phyloP scores from a whole-genome alignment of 2,888 invertebrate genomes.

The Dexiosoma caninum region DNA sequence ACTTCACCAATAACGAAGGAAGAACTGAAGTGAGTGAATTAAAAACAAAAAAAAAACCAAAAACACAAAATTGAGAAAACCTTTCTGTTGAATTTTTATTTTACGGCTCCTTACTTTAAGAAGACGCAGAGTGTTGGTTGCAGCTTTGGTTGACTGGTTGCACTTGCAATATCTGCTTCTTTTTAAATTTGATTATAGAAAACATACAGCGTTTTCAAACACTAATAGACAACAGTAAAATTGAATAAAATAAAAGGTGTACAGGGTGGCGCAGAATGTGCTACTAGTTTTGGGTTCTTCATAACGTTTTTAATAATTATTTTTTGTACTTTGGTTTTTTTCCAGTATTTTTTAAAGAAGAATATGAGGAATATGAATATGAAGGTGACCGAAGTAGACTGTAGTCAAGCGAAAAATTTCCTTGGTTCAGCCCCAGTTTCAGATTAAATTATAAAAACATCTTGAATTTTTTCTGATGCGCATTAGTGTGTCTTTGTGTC shows the following conservation, averaged over 20 bases:
- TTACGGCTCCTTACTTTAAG: constrained; percentile 22
- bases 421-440: no score
- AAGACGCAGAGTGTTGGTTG: constrained; percentile 5
- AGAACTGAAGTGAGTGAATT: neutral
- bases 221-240: constrained; percentile 20
- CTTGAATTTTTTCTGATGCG: no score
- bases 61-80: no score
- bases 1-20: constrained; percentile 30
- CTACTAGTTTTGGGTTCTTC: no score
- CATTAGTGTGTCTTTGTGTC: no score
- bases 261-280: neutral
- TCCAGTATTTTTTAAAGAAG: no score
- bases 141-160: neutral
- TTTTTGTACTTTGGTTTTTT: no score
- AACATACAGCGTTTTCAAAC: constrained; percentile 29
- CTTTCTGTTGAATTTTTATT: constrained; percentile 21
- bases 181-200: constrained; percentile 59
- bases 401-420: no score
- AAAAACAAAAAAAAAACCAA: neutral
- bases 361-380: no score
- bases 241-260: neutral
- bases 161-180: constrained; percentile 35
- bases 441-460: no score
- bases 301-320: no score
- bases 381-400: no score